Evolutionary conservation across 2,888 invertebrate genomes (phyloP), one percentile per base, ranked within the genome.

Genomic region (Epistrophe grossulariae): DNA sequence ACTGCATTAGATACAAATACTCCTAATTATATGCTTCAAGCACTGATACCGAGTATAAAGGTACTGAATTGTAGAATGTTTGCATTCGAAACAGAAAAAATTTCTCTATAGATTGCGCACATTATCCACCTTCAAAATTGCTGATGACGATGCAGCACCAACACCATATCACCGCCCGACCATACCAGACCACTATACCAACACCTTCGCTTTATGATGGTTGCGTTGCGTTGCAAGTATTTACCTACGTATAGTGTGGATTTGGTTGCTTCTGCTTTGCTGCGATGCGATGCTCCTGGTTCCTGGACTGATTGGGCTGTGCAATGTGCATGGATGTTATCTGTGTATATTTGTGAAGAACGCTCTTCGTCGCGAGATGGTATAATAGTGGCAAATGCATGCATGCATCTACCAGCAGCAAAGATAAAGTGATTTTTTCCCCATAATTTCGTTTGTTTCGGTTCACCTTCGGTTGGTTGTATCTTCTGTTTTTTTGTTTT

Each of bases 391-490:
- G 87, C 77, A 70, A 77, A 83, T 87, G 87, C 83, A 87, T 87
- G 79, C 83, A 87, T 83, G 87, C 79, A 71, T 71, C 73, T 72
- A 73, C 87, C 82, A 83, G 72, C 83, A 83, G 68, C 68, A 68
- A 68, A 68, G 85, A 87, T 87, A 87, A 83, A 79, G 79, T 83
- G 87, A 83, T 79, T 84, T 83, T 74, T 55, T 79, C 85, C 40
- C 79, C 72, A 87, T 72, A 83, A 87, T 79, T 83, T 83, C 83
- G 79, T 87, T 87, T 87, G 87, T 87, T 87, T 87, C 83, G 87
- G 59, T 83, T 87, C 87, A 79, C 83, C 87, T 83, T 87, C 79
- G 4, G 73, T 57, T 80, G 81, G 64, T 28, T 78, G 82, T 82
- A 55, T 77, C 59, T 81, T 60, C 45, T 28, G 50, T 24, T 73